These are phyloP conservation scores for Andrena bicolor DNA, from an alignment of 2,888 invertebrate genomes.

Conservation along the genomic window DNA sequence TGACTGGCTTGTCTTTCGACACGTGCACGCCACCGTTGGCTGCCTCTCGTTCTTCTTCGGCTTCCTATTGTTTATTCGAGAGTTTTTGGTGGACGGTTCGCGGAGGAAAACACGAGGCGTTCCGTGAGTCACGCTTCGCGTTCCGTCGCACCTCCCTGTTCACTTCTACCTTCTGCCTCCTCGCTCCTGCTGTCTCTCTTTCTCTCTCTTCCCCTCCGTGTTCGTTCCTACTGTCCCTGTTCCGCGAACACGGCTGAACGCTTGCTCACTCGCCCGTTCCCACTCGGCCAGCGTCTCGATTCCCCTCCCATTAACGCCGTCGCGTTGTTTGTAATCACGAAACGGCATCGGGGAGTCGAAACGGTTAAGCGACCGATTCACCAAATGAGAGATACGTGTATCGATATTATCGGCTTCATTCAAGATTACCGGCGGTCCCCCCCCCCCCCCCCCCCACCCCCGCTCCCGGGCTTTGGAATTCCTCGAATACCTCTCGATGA, in stretches of 20 bases:
- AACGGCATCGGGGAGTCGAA: slow-evolving; percentile 32
- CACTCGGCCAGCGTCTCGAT: slow-evolving; percentile 1
- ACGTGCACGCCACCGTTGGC: slow-evolving; percentile 33
- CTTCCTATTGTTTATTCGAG: neutral
- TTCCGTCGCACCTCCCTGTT: slow-evolving; percentile 40
- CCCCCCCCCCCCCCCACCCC: too few species aligned
- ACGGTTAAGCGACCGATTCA: slow-evolving; percentile 43
- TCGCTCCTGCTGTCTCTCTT: slow-evolving; percentile 20
- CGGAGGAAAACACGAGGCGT: slow-evolving; percentile 54
- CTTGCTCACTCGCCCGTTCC: slow-evolving; percentile 19
- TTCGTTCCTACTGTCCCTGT: neutral
- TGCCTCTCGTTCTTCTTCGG: neutral
- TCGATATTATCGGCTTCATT: slow-evolving; percentile 45
- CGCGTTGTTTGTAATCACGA: slow-evolving; percentile 54
- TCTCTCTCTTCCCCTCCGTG: neutral
- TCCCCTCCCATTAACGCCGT: slow-evolving; percentile 30
- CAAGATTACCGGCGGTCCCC: slow-evolving; percentile 37
- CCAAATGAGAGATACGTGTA: slow-evolving; percentile 36
- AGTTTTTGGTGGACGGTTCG: slow-evolving; percentile 28
- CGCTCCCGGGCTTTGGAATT: too few species aligned
- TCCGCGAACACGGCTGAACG: neutral
- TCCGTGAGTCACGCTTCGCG: slow-evolving; percentile 61
- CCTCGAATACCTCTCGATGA: too few species aligned
- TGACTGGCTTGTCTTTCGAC: slow-evolving; percentile 12
- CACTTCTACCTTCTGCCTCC: slow-evolving; percentile 28